Base-by-base conservation (phyloP, 2,888 invertebrate species). In the Sphaerophoria taeniata region DNA sequence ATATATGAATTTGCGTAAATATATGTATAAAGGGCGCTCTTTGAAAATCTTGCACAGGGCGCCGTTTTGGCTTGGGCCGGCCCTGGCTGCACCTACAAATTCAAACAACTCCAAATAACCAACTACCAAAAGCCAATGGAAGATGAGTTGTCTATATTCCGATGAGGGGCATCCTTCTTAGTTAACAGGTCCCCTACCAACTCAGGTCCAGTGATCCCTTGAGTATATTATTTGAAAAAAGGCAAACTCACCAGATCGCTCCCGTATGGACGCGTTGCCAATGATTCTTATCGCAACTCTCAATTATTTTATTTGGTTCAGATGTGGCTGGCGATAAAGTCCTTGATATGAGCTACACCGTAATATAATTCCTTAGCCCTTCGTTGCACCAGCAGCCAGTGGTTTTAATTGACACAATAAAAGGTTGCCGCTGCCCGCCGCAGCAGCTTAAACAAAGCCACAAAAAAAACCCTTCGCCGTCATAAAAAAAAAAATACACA, bases 231-330 rank as follows among this genome's bases (percentile, higher is more conserved):
- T 58, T 9, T 33, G 12, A 5, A 11, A 2, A 43, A 43, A 43
- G 16, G 72, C 74, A 79, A 60, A 61, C 58, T 24, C 24, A 24
- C 69, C 39, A 49, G 72, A 86, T 51, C 87, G 88, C 85, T 81
- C 76, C 85, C 77, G 81, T 81, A 24, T 81, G 84, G 60, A 84
- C 81, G 76, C 76, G 72, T 73, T 73, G 72, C 58, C 24, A 24
- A 85, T 85, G 91, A 91, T 91, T 89, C 89, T 91, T 91, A 91
- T 91, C 91, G 89, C 88, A 88, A 90, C 91, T 91, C 91, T 91
- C 91, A 91, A 91, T 91, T 91, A 91, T 91, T 91, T 91, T 91
- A 91, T 91, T 91, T 91, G 90, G 91, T 91, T 90, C 91, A 91
- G 91, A 91, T 91, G 91, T 89, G 91, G 90, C 88, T 87, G 87